Conservation (phyloP, 2,888 invertebrate genomes). For the Argyra leucocephala region DNA sequence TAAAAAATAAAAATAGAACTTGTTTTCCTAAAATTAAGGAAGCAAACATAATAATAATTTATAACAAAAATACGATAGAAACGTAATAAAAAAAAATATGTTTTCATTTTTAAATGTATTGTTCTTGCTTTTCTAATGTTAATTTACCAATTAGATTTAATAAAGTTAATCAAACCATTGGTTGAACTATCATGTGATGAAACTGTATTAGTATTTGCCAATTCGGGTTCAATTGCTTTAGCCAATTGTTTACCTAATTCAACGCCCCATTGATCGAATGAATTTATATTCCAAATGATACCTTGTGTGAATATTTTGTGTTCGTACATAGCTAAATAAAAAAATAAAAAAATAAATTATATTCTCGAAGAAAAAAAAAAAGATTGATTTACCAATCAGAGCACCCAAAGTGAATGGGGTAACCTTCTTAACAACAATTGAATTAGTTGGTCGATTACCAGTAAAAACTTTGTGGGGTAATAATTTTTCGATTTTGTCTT, state of each 20-base stretch:
- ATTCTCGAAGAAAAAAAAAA: not conserved
- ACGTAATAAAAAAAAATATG: not conserved
- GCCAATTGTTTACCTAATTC: constrained; percentile 97
- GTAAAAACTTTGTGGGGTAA: constrained; percentile 93
- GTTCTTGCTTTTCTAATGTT: not conserved
- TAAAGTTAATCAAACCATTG: constrained; percentile 93
- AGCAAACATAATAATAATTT: not conserved
- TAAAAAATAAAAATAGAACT: not conserved
- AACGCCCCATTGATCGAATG: constrained; percentile 99
- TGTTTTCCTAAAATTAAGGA: not conserved
- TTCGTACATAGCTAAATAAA: constrained; percentile 77
- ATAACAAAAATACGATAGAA: not conserved
- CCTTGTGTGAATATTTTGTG: constrained; percentile 99
- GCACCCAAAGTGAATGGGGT: constrained; percentile 90
- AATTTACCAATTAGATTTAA: constrained; percentile 55
- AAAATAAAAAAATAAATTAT: not conserved
- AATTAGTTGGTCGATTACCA: constrained; percentile 96
- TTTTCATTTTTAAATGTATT: not conserved
- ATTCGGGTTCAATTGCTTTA: constrained; percentile 94
- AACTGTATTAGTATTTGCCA: constrained; percentile 57
- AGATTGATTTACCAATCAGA: constrained; percentile 64
- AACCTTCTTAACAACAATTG: constrained; percentile 82
- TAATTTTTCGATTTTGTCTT: constrained; percentile 65
- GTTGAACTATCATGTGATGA: constrained; percentile 85
- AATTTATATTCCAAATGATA: constrained; percentile 98